Conservation (phyloP, 2,888 invertebrate species). For the Macrosiphum euphorbiae region DNA sequence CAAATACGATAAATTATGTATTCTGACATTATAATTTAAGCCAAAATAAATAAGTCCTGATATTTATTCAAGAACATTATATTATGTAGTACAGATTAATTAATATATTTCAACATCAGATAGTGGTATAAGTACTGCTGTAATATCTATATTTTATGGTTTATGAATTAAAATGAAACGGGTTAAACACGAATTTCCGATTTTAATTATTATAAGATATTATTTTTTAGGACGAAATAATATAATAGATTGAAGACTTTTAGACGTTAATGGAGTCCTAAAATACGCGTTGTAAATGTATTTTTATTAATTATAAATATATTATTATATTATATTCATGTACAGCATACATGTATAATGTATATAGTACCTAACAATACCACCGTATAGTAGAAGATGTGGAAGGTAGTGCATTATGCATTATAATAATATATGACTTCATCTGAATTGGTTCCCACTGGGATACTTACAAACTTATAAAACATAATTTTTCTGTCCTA, state of each 20-base stretch:
- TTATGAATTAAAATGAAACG: background rate
- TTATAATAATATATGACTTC: background rate
- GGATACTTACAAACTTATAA: background rate
- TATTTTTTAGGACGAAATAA: background rate
- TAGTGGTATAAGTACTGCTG: background rate
- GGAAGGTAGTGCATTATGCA: background rate
- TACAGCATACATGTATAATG: background rate
- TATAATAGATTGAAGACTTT: background rate
- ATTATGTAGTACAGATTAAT: background rate
- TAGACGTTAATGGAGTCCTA: background rate
- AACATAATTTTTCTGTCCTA: background rate
- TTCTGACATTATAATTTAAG: background rate
- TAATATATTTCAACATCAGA: background rate
- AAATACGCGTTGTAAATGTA: background rate
- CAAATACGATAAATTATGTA: slow-evolving; percentile 6
- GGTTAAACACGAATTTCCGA: background rate
- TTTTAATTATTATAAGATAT: background rate
- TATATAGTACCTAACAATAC: background rate
- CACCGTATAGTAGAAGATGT: background rate
- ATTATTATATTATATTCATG: background rate
- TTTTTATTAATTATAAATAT: background rate
- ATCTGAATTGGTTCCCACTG: background rate
- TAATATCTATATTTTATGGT: background rate
- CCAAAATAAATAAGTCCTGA: background rate
- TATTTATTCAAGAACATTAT: background rate